Evolutionary conservation across 2,113 vertebrate species (phyloP).

Genomic region (Dendrocopos noguchii): DNA sequence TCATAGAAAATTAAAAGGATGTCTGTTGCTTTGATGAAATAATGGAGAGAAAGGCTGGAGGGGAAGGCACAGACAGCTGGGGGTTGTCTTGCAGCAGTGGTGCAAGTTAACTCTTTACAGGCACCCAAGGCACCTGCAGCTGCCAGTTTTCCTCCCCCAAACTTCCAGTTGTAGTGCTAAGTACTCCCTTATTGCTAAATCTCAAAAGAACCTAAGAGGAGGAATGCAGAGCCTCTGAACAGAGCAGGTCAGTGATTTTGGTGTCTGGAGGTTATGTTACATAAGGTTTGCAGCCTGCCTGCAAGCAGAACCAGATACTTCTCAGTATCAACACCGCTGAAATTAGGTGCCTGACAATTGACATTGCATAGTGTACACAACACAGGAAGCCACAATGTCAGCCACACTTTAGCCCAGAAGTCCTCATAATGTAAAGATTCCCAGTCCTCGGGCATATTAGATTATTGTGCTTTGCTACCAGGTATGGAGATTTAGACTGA

Average conservation of each 20-base stretch:
- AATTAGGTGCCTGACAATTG: not conserved
- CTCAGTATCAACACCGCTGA: not conserved
- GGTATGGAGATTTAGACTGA: not conserved
- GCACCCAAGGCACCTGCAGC: not conserved
- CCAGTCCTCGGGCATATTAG: not conserved
- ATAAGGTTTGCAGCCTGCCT: not conserved
- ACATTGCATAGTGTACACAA: not conserved
- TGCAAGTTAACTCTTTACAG: conserved; percentile 54
- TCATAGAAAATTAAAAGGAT: conserved; percentile 67
- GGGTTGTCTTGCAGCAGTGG: conserved; percentile 31
- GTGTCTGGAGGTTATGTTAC: not conserved
- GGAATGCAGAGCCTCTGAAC: not conserved
- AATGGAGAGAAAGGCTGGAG: conserved; percentile 44
- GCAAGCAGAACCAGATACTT: not conserved
- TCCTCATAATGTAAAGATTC: not conserved
- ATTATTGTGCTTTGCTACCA: not conserved
- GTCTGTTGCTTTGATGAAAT: conserved; percentile 66
- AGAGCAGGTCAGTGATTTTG: not conserved
- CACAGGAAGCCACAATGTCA: not conserved
- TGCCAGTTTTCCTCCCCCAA: not conserved
- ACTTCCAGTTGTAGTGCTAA: not conserved
- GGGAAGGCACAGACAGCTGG: conserved; percentile 56
- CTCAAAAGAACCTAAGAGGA: not conserved
- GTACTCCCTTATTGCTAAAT: not conserved
- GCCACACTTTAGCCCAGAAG: not conserved